Evolutionary conservation across 2,113 vertebrate genomes (phyloP), one percentile per base, ranked within the genome.

Genomic region (Seriola quinqueradiata): DNA sequence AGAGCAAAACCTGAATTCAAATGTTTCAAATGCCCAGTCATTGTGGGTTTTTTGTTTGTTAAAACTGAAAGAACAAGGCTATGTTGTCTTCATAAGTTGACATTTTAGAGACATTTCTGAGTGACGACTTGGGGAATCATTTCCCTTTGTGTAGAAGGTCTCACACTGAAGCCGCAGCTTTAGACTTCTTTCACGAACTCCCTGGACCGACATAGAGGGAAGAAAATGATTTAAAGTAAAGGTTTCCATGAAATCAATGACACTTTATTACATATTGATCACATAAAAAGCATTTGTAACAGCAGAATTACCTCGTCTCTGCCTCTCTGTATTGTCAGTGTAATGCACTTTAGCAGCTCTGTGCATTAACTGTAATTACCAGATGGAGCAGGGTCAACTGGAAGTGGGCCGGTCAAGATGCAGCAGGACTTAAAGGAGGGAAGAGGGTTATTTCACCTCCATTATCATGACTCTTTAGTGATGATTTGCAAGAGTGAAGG

Each of bases 201-300:
- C 23, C 38, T 4, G 0, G 36, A 16, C 1, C 21, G 23, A 38
- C 10, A 40, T 70, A 73, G 44, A 57, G n/a, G 11, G 16, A 68
- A 7, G 1, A 70, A 69, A 79, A 0, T 67, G 50, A 52, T 48
- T 63, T 14, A 48, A 81, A 74, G 70, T 70, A 14, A 79, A 81
- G 77, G 65, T 80, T 89, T 77, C 75, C 46, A 36, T 72, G 3
- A 82, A 91, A 91, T 90, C 88, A 84, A 78, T 89, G 65, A 44
- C 54, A 57, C 76, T 82, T 48, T 78, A 76, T 80, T 87, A 82
- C 34, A 70, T 44, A 91, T 88, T 75, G 89, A 93, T 77, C 71
- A 50, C 40, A 64, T 77, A 74, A 84, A 90, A 91, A 80, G 78
- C 70, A 75, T 19, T 28, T 67, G 4, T 83, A 70, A 65, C 19